Base-by-base conservation (phyloP, 1,140 invertebrate genomes). In the Odontomachus brunneus region DNA sequence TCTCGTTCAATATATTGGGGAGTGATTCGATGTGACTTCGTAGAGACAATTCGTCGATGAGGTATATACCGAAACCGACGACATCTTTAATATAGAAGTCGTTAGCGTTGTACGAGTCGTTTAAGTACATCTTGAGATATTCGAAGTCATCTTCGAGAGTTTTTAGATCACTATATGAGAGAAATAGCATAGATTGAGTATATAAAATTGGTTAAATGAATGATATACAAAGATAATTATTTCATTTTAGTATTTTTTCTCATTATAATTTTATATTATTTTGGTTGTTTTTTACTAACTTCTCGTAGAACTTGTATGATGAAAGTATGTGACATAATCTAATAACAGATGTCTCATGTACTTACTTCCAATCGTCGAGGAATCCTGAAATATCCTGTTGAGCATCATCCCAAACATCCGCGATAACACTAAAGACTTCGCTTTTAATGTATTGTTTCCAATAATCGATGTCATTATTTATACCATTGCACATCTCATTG, bases 31-130 rank as follows among this genome's bases (percentile, higher is more conserved):
- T 96, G 90, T 97, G 97, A 88, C 96, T 96, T 59, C 96, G 94
- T n/a, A 98, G 95, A 0, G 97, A 96, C 78, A 97, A 94, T 90
- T 98, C 97, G 83, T 98, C 97, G 15, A 97, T 94, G 0, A 97
- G 94, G 26, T 96, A 96, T 57, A 96, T 92, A 0, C 95, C 95
- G 29, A 97, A 95, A 49, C 95, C 95, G 0, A 96, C 95, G 1
- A 97, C 95, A 90, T 97, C 96, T 91, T 96, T 96, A 1, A 97
- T 95, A 81, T 97, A 97, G 91, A 98, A 98, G 71, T 98, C 97
- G 87, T 98, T 98, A 0, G 95, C 95, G 63, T 96, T 95, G 84
- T 97, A 97, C 0, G 97, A 97, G 38, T 96, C 94, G 89, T 97
- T 97, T 1, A 98, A 90, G 87, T 97, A 97, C 0, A 91, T 72